phyloP scores from a whole-genome alignment of 2,113 vertebrate species.

The Chiloscyllium plagiosum region DNA sequence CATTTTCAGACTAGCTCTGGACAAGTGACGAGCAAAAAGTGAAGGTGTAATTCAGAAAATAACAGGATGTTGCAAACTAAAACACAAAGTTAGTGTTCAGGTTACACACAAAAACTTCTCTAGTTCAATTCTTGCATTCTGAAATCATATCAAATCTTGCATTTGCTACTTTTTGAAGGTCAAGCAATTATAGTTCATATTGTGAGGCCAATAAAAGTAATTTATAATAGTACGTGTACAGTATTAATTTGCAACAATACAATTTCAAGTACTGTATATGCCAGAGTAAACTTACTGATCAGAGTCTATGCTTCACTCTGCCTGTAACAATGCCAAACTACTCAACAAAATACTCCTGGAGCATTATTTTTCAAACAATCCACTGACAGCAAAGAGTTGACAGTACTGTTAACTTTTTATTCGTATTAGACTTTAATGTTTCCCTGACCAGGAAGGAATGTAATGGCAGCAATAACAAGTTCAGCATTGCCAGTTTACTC shows the following conservation, averaged over 20 bases:
- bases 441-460: neutral
- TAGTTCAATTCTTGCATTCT: neutral
- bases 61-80: neutral
- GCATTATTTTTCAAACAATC: neutral
- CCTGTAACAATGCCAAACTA: neutral
- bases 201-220: neutral
- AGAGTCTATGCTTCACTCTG: neutral
- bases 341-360: neutral
- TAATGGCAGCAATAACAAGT: neutral
- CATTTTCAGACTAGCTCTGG: neutral
- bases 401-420: neutral
- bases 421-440: neutral
- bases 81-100: neutral
- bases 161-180: neutral
- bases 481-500: neutral
- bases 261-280: neutral
- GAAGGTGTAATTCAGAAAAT: neutral
- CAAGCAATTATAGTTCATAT: neutral
- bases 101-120: neutral
- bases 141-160: neutral
- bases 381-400: neutral
- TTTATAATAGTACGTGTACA: neutral
- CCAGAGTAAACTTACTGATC: neutral
- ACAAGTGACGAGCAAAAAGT: neutral
- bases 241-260: neutral